Conservation (phyloP, 2,888 invertebrate species). For the Orchesellides sinensis region DNA sequence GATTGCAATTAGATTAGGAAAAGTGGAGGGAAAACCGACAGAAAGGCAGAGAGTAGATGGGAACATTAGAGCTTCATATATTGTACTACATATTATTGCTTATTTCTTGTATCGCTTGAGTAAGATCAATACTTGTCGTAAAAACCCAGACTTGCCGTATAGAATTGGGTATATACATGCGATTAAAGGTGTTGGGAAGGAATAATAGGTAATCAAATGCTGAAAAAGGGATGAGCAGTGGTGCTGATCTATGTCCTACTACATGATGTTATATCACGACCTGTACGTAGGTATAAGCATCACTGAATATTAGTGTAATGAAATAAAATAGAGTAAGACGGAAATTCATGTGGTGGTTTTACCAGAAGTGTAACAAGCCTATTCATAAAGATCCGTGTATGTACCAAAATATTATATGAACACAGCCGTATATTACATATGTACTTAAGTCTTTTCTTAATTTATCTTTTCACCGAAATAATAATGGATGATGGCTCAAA, state of each 20-base stretch:
- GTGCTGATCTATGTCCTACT: not conserved
- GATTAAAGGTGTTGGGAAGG: conserved; percentile 17
- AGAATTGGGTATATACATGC: not conserved
- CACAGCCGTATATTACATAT: too few relatives aligned
- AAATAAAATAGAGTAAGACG: not conserved
- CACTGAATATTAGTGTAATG: not conserved
- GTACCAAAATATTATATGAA: too few relatives aligned
- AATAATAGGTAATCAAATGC: conserved; percentile 22
- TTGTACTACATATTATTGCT: not conserved
- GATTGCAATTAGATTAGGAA: conserved; percentile 37
- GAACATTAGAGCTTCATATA: too few relatives aligned
- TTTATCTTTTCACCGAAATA: conserved; percentile 61
- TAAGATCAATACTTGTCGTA: not conserved
- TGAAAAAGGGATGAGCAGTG: not conserved
- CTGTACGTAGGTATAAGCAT: not conserved
- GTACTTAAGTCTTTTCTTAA: conserved; percentile 32
- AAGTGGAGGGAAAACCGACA: not conserved
- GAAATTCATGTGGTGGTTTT: conserved; percentile 28
- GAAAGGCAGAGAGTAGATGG: not conserved
- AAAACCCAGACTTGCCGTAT: not conserved
- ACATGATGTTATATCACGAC: conserved; percentile 1
- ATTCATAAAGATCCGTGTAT: too few relatives aligned
- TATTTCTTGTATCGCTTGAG: not conserved
- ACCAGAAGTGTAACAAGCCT: not conserved
- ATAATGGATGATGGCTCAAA: conserved; percentile 62